A percentile compares a stretch with the other conserved stretches of the same genome.
Evolutionary conservation across 2,113 vertebrate species (phyloP).

Genomic region (Grammomys dolichurus): DNA sequence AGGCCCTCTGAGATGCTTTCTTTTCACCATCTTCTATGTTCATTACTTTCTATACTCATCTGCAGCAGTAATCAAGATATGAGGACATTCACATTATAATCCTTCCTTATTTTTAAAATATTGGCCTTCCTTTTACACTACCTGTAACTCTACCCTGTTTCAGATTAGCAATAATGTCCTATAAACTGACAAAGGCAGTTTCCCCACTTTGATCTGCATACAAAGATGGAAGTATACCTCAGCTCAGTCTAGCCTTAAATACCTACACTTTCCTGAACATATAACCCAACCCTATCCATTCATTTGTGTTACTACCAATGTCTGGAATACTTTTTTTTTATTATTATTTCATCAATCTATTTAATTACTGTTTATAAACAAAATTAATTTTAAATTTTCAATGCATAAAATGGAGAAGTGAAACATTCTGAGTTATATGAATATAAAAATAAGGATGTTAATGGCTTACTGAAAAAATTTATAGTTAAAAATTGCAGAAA

Average conservation of each 20-base stretch:
- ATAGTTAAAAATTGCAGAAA: neutral
- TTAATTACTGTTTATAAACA: neutral
- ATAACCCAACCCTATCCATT: too few relatives aligned
- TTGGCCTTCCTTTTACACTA: neutral
- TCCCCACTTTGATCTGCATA: neutral
- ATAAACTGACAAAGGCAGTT: neutral
- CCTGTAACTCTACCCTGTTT: neutral
- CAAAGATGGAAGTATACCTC: neutral
- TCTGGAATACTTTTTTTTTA: neutral
- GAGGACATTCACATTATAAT: neutral
- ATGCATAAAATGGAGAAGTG: neutral
- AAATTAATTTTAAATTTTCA: neutral
- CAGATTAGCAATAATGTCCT: neutral
- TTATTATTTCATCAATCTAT: neutral
- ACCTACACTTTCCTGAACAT: neutral
- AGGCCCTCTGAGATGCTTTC: neutral
- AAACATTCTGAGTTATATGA: neutral
- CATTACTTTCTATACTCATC: too few relatives aligned
- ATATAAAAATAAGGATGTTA: neutral
- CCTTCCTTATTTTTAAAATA: neutral
- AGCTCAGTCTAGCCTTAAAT: neutral
- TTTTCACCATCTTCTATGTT: neutral
- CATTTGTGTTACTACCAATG: neutral
- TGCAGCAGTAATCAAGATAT: neutral
- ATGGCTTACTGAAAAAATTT: neutral